Percentiles rank a stretch among this genome's conserved stretches.
Evolutionary conservation across 2,113 vertebrate genomes (phyloP).

Genomic region (Limanda limanda): DNA sequence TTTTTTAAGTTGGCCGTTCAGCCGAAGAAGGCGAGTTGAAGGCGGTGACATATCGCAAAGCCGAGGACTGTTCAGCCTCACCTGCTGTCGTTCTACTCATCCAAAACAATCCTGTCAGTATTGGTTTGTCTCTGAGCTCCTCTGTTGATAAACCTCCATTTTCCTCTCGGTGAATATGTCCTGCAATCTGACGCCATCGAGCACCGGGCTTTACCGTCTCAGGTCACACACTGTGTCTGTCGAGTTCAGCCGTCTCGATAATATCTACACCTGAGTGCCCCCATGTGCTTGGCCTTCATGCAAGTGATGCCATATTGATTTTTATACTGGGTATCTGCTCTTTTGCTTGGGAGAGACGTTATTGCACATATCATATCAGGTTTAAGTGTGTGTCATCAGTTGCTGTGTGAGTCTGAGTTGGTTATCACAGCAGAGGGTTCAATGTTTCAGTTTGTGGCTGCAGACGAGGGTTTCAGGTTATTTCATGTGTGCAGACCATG

Average conservation of each 20-base stretch:
- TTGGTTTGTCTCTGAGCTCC: background rate
- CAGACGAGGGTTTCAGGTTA: constrained; percentile 22
- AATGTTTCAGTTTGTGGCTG: constrained; percentile 55
- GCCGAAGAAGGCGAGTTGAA: constrained; percentile 4
- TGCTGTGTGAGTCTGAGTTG: constrained; percentile 27
- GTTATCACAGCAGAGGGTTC: constrained; percentile 39
- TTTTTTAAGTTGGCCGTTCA: constrained; percentile 13
- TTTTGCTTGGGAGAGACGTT: background rate
- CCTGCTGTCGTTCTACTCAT: constrained; percentile 20
- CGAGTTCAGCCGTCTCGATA: constrained; percentile 51
- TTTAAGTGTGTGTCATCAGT: constrained; percentile 29
- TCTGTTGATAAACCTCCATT: constrained; percentile 20
- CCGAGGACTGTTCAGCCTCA: constrained; percentile 12
- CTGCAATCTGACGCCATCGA: constrained; percentile 21
- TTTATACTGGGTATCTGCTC: constrained; percentile 27
- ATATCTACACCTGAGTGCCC: constrained; percentile 34
- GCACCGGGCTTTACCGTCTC: constrained; percentile 14
- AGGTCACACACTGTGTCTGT: constrained; percentile 3
- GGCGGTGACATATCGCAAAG: background rate
- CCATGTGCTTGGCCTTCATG: constrained; percentile 18
- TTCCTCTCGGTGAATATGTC: constrained; percentile 30
- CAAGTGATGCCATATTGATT: constrained; percentile 48
- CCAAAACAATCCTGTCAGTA: constrained; percentile 39
- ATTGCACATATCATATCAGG: constrained; percentile 34
- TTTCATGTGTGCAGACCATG: constrained; percentile 16